These are phyloP conservation scores for Ispidina picta DNA, from an alignment of 2,797 vertebrate species.

Conservation along the genomic window DNA sequence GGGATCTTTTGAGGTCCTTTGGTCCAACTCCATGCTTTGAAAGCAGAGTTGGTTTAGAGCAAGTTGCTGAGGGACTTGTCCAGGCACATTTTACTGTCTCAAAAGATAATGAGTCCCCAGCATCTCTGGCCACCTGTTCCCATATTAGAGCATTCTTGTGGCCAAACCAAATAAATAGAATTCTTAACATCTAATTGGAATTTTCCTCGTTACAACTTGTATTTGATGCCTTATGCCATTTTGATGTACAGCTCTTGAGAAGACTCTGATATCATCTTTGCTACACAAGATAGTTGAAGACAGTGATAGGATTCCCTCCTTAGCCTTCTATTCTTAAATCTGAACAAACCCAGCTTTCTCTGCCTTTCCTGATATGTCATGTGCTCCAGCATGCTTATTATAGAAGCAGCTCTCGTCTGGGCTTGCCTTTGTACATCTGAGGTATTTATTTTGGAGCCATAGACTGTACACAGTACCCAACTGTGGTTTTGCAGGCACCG, in stretches of 20 bases:
- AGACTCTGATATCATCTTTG: neutral
- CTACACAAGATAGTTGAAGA: neutral
- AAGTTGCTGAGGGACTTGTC: neutral
- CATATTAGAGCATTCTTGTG: neutral
- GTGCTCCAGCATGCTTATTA: neutral
- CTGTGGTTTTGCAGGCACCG: neutral
- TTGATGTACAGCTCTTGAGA: neutral
- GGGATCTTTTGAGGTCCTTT: neutral
- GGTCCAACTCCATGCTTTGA: neutral
- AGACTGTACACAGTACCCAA: neutral
- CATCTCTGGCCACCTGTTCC: neutral
- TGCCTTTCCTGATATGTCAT: neutral
- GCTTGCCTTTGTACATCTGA: neutral
- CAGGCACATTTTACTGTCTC: neutral
- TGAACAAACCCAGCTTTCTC: neutral
- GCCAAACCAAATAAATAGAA: neutral
- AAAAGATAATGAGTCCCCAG: neutral
- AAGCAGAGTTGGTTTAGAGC: neutral
- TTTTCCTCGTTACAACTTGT: neutral
- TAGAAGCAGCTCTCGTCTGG: neutral
- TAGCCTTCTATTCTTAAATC: neutral
- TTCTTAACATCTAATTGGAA: neutral
- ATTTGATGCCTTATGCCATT: neutral
- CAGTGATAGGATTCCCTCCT: neutral
- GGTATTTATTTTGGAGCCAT: constrained; percentile 1